Evolutionary conservation across 2,113 vertebrate species (phyloP), one percentile per base, ranked within the genome.

Genomic region (Pedetes capensis): DNA sequence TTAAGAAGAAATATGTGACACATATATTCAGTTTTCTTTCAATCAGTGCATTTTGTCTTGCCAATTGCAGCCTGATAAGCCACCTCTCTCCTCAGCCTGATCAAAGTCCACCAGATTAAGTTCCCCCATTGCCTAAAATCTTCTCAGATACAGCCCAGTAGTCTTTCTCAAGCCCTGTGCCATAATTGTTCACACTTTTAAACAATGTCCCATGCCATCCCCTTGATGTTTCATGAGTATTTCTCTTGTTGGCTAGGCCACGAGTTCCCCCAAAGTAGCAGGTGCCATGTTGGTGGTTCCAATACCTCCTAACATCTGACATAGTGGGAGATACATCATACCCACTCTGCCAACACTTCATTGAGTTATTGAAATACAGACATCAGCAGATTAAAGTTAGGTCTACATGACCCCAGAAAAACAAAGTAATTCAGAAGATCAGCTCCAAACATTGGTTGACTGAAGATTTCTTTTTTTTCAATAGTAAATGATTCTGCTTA

Each of bases 401-500:
- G 23, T 79, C 27, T 51, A 18, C 14, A 1, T 10, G 23, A 90
- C 55, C 39, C 66, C 57, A 64, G 95, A 82, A 89, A 95, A 92
- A 71, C 34, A 87, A 78, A 93, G 81, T 23, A 81, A 51, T 69
- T 89, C 64, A 18, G 34, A 34, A 90, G 68, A 69, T 85, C 63
- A 53, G 16, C 71, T 87, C 44, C 81, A 83, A 78, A 81, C 5
- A 3, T 49, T 34, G n/a, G 63, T 59, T 66, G 66, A 64, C 55
- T 88, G 27, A 4, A 64, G 18, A 51, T 81, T 85, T 90, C 69
- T 91, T 82, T 93, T 95, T 93, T 95, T 89, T 64, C n/a, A 94
- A 51, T 85, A 82, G 84, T 79, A 63, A 92, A 90, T 80, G n/a
- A 5, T 71, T 59, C 91, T 95, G 39, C 95, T 93, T 88, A 17